Conservation (phyloP, 2,113 vertebrate genomes). For the Psittacula cyanocephala region DNA sequence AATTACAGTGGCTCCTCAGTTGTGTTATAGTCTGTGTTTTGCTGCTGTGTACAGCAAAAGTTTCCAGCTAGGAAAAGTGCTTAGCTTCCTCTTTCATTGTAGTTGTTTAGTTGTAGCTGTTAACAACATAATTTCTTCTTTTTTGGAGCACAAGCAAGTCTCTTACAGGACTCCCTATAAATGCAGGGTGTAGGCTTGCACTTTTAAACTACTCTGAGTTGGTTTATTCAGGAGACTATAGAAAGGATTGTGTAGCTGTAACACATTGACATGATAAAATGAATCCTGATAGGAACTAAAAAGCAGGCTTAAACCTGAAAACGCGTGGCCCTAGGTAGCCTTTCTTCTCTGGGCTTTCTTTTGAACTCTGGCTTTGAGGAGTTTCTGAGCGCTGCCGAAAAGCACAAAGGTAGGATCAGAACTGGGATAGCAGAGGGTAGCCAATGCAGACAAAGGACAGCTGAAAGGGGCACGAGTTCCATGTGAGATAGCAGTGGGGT, state of each 20-base stretch:
- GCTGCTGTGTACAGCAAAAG: constrained; percentile 4
- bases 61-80: constrained; percentile 14
- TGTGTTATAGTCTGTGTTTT: constrained; percentile 29
- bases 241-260: background rate
- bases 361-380: constrained; percentile 2
- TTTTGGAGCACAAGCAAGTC: background rate
- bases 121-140: background rate
- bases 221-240: background rate
- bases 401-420: constrained; percentile 5
- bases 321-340: background rate
- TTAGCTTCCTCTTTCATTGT: background rate
- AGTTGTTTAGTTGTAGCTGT: background rate
- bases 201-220: background rate
- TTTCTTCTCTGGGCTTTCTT: constrained; percentile 14
- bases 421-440: background rate
- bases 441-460: background rate
- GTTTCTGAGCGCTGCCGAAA: background rate
- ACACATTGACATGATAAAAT: background rate
- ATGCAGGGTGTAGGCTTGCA: background rate
- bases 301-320: background rate
- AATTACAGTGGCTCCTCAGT: constrained; percentile 46
- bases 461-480: background rate
- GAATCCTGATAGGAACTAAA: background rate
- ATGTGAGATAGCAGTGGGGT: background rate
- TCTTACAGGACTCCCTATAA: background rate